phyloP scores from a whole-genome alignment of 92 coral and sea anemone species.

The Hydrozoanthus gracilis region DNA sequence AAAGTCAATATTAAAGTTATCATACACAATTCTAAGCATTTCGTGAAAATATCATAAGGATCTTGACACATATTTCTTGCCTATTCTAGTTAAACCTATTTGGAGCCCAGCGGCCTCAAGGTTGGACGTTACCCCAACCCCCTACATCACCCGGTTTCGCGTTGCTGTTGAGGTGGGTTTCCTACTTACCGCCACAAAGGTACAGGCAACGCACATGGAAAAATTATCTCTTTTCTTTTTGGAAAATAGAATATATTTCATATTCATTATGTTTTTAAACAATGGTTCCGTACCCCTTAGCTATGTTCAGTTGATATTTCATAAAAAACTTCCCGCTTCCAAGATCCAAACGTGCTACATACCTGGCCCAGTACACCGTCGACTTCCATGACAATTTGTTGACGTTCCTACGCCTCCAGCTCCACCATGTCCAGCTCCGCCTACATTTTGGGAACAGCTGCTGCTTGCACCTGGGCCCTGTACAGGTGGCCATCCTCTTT shows the following conservation, averaged over 20 bases:
- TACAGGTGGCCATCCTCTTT: constrained; percentile 54
- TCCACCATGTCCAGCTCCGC: constrained; percentile 78
- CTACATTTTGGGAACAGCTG: constrained; percentile 36
- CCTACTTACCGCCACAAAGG: too few relatives aligned
- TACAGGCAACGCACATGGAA: neutral
- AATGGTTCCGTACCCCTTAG: too few relatives aligned
- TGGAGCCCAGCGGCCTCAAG: too few relatives aligned
- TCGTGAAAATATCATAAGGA: neutral
- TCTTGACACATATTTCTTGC: neutral
- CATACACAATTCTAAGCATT: neutral
- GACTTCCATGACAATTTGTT: constrained; percentile 14
- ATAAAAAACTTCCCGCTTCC: neutral
- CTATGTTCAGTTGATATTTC: neutral
- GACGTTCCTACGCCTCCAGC: constrained; percentile 60
- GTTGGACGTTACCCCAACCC: too few relatives aligned
- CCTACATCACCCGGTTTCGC: too few relatives aligned
- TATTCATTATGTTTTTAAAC: too few relatives aligned
- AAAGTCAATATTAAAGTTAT: neutral
- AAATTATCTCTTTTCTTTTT: neutral
- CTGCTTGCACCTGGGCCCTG: constrained; percentile 61
- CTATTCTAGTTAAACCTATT: neutral
- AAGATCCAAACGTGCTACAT: neutral
- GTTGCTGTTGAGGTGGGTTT: too few relatives aligned
- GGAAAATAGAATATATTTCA: too few relatives aligned
- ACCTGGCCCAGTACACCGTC: constrained; percentile 22